A percentile compares a stretch with the other conserved stretches of the same genome.
phyloP scores from a whole-genome alignment of 2,797 vertebrate species.

The Astyanax mexicanus region DNA sequence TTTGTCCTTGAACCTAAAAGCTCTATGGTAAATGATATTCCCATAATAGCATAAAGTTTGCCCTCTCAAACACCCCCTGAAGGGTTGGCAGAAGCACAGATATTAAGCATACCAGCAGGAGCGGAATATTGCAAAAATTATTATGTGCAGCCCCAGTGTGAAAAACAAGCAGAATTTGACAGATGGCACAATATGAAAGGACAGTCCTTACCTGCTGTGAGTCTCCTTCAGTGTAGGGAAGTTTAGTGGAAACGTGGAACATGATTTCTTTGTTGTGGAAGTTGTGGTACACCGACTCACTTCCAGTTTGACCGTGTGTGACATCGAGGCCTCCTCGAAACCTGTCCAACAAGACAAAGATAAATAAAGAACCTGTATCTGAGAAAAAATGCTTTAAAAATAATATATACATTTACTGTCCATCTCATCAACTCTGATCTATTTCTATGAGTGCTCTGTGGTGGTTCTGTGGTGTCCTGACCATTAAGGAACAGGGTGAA shows the following conservation, averaged over 20 bases:
- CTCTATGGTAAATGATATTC: not conserved
- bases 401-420: too few species aligned
- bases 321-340: conserved; percentile 95
- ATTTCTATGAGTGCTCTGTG: too few species aligned
- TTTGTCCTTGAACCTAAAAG: not conserved
- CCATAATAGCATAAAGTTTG: not conserved
- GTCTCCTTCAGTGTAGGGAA: conserved; percentile 96
- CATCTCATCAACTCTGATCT: too few species aligned
- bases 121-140: not conserved
- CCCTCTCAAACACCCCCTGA: not conserved
- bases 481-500: too few species aligned
- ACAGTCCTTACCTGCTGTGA: conserved; percentile 86
- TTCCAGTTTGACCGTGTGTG: conserved; percentile 93
- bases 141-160: not conserved
- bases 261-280: conserved; percentile 97
- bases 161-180: not conserved
- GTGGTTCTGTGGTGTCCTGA: too few species aligned
- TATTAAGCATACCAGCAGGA: not conserved
- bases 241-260: conserved; percentile 98
- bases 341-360: conserved; percentile 67
- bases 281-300: conserved; percentile 91
- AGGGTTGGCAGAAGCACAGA: not conserved
- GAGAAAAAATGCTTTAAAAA: too few species aligned
- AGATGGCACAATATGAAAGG: conserved; percentile 23
- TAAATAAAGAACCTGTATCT: too few species aligned